Base-by-base conservation (phyloP, 2,797 vertebrate genomes). In the Prunella strophiata region DNA sequence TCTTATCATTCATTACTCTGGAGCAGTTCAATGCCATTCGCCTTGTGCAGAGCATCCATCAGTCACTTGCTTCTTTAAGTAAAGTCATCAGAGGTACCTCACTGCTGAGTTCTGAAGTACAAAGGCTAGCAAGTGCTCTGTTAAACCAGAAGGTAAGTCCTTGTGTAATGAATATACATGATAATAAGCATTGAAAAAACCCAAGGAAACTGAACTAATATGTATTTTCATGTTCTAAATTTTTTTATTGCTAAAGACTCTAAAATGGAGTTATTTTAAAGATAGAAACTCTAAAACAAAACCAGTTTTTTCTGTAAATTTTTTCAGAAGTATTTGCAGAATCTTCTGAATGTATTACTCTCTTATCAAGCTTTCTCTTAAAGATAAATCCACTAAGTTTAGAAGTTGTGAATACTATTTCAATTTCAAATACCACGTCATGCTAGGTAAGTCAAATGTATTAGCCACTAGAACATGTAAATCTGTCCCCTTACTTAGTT, bases 51-150 rank as follows among this genome's bases (percentile, higher is more conserved):
- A 98, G 97, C 87, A 98, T 99, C 74, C 99, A 99, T 97, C 99
- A 99, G n/a, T 99, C 99, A 9, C 98, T 99, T 95, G 99, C 99
- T 55, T 98, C 99, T 34, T 98, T 99, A 94, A 99, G 99, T 96
- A 99, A 99, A 96, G 99, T 99, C 91, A 99, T 99, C 97, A 98
- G 99, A 97, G 99, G 99, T 71, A 98, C 98, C 20, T 98, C 99
- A 3, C 97, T 99, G 74, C 91, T 99, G 80, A 99, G 98, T 45
- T 98, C 98, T 55, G 98, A 99, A 70, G 99, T 99, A 70, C 99
- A 99, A 80, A 99, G 98, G 80, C 96, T 99, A 89, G 99, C 99
- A 93, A 98, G 97, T 7, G 99, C 99, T 42, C 97, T 99, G 70
- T 98, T 99, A 91, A 99, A 99, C 93, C 99, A 99, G 93, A 99